phyloP scores from a whole-genome alignment of 2,888 invertebrate species.

The Ptychoptera albimana region DNA sequence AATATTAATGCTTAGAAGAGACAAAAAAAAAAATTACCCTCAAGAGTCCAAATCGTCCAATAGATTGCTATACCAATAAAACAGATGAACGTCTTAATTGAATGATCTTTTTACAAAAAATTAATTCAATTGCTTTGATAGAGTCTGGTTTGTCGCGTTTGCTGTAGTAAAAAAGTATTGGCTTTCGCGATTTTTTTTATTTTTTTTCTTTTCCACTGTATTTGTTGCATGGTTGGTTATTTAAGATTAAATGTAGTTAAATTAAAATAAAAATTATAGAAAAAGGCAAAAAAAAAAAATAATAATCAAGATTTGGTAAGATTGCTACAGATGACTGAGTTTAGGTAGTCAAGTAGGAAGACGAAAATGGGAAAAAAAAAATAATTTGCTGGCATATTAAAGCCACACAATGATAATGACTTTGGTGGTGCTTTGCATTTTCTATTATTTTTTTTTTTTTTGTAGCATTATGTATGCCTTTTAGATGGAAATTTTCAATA shows the following conservation, averaged over 20 bases:
- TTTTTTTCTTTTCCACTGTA: not conserved
- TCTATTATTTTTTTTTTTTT: too few species aligned
- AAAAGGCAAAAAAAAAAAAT: too few species aligned
- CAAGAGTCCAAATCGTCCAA: not conserved
- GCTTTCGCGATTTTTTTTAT: not conserved
- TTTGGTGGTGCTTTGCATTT: too few species aligned
- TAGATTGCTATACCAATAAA: not conserved
- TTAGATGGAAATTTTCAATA: not conserved
- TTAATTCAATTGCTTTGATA: constrained; percentile 12
- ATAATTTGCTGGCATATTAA: too few species aligned
- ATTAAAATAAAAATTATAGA: too few species aligned
- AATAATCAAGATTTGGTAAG: too few species aligned
- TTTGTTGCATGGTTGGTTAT: not conserved
- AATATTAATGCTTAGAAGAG: not conserved
- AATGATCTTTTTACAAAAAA: constrained; percentile 15
- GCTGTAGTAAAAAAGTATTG: not conserved
- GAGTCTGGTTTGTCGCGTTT: not conserved
- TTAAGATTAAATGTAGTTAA: too few species aligned
- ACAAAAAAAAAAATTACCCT: not conserved
- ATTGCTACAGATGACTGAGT: too few species aligned
- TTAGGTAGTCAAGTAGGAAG: too few species aligned
- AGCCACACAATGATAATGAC: too few species aligned
- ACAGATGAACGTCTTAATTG: constrained; percentile 11
- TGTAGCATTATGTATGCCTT: not conserved
- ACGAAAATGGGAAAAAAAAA: too few species aligned